A percentile compares a stretch with the other conserved stretches of the same genome.
Evolutionary conservation across 23 tunicate species (phyloP).

Genomic region (Ascidia mentula): DNA sequence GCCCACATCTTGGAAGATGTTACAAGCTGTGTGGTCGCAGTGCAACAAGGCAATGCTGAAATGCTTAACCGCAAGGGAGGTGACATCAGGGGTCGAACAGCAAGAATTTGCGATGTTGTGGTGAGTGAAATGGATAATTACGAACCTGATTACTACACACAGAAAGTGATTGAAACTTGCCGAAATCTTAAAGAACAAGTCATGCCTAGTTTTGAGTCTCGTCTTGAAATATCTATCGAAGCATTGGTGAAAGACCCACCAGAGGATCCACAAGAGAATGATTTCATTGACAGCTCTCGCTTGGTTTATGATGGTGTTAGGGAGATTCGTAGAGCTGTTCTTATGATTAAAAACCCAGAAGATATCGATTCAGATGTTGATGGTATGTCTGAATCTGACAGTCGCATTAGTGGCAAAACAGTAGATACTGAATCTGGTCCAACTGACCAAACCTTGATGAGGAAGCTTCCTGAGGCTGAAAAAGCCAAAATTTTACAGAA

Average conservation of each 20-base stretch:
- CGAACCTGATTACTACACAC: conserved; percentile 91
- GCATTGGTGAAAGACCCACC: conserved; percentile 66
- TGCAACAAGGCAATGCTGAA: conserved; percentile 80
- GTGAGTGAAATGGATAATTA: conserved; percentile 88
- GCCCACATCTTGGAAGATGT: conserved; percentile 96
- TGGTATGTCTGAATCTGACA: conserved; percentile 53
- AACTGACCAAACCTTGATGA: conserved; percentile 74
- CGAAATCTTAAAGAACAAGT: conserved; percentile 49
- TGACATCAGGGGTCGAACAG: conserved; percentile 83
- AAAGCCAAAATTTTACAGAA: conserved; percentile 75
- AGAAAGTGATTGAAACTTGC: conserved; percentile 82
- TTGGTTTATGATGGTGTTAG: conserved; percentile 95
- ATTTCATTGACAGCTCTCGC: conserved; percentile 87
- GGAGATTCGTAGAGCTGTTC: conserved; percentile 91
- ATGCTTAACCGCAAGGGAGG: conserved; percentile 81
- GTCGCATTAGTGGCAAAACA: conserved; percentile 78
- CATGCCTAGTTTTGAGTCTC: conserved; percentile 71
- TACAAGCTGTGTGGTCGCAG: conserved; percentile 93
- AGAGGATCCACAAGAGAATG: conserved; percentile 93
- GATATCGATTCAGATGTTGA: conserved; percentile 92
- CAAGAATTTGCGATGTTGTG: conserved; percentile 87
- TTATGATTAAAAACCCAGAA: conserved; percentile 80
- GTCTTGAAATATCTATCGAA: conserved; percentile 56
- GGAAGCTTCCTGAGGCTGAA: conserved; percentile 88
- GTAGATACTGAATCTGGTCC: conserved; percentile 62